Percentiles rank a stretch among this genome's conserved stretches.
Conservation (phyloP, 2,113 vertebrate species). For the Mungos mungo region DNA sequence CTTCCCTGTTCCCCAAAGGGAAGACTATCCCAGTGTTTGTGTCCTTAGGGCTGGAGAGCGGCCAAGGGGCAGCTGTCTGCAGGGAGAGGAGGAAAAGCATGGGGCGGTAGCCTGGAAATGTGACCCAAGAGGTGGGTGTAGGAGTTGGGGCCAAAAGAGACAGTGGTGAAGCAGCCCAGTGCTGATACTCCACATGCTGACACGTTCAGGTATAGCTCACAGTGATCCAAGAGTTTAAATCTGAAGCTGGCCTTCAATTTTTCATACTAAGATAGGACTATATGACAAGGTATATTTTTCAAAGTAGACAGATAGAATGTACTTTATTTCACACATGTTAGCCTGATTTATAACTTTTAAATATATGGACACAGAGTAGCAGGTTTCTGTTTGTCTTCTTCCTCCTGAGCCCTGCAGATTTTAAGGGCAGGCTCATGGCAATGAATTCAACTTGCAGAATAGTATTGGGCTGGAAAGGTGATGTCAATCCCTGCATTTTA, state of each 20-base stretch:
- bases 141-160: neutral
- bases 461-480: neutral
- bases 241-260: neutral
- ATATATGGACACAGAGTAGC: neutral
- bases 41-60: neutral
- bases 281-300: neutral
- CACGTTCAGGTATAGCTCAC: neutral
- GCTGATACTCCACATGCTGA: neutral
- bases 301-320: neutral
- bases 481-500: neutral
- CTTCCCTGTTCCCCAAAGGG: neutral
- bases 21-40: neutral
- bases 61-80: neutral
- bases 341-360: neutral
- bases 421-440: neutral
- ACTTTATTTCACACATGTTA: neutral
- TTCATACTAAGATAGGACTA: neutral
- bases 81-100: neutral
- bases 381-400: neutral
- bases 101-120: neutral
- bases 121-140: neutral
- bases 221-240: neutral
- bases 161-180: neutral
- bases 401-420: neutral
- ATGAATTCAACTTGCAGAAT: neutral